Evolutionary conservation across 2,113 vertebrate species (phyloP).

Genomic region (Proteles cristata): DNA sequence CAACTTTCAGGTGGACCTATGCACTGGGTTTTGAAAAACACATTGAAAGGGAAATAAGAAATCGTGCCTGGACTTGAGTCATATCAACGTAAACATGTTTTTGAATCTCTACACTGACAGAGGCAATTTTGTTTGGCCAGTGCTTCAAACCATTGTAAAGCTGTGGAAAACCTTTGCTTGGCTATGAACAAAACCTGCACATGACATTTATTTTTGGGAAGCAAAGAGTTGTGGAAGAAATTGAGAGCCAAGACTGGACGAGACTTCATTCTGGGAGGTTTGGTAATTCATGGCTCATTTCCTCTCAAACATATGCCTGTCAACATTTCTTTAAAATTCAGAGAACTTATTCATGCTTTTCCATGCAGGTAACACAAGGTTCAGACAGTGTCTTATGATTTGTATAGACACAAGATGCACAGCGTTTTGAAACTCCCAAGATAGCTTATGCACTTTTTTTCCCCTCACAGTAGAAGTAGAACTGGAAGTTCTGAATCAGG

Average conservation of each 20-base stretch:
- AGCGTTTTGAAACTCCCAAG: slow-evolving; percentile 57
- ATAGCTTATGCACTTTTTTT: slow-evolving; percentile 67
- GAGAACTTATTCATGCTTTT: slow-evolving; percentile 67
- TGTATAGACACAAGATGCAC: slow-evolving; percentile 20
- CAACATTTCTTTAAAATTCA: slow-evolving; percentile 70
- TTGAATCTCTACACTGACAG: slow-evolving; percentile 60
- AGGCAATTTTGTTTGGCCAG: slow-evolving; percentile 65
- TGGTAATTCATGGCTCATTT: slow-evolving; percentile 69
- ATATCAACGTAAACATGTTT: slow-evolving; percentile 73
- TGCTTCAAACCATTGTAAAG: slow-evolving; percentile 76
- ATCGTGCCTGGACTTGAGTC: slow-evolving; percentile 61
- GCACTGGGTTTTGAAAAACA: slow-evolving; percentile 66
- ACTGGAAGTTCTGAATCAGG: slow-evolving; percentile 65
- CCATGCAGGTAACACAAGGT: slow-evolving; percentile 40
- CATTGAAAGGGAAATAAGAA: slow-evolving; percentile 74
- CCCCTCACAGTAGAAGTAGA: slow-evolving; percentile 56
- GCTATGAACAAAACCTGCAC: slow-evolving; percentile 66
- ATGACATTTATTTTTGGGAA: slow-evolving; percentile 62
- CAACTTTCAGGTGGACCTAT: slow-evolving; percentile 58
- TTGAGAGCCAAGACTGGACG: slow-evolving; percentile 62
- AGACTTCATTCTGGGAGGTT: slow-evolving; percentile 41
- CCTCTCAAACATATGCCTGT: background rate
- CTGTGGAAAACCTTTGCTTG: slow-evolving; percentile 65
- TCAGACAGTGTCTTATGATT: slow-evolving; percentile 64
- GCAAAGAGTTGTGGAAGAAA: slow-evolving; percentile 48